Conservation (phyloP, 2,797 vertebrate species). For the Pelobates cultripes region DNA sequence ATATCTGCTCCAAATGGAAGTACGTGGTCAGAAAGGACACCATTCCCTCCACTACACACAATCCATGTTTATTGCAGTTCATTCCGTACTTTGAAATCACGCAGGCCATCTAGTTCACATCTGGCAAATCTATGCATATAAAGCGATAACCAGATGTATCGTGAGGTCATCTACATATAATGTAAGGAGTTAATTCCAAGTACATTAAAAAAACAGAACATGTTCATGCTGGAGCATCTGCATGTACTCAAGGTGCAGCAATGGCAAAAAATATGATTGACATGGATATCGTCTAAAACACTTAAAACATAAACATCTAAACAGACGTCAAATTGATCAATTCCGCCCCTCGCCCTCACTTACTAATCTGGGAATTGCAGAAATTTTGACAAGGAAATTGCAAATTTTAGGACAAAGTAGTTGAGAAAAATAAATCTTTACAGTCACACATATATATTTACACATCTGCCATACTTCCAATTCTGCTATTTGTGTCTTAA, state of each 20-base stretch:
- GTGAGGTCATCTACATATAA: neutral
- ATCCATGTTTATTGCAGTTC: constrained; percentile 32
- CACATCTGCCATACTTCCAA: no score
- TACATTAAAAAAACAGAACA: neutral
- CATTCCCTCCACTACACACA: constrained; percentile 1
- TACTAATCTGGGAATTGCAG: no score
- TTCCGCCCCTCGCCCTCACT: no score
- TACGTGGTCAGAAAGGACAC: constrained; percentile 15
- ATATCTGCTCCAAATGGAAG: constrained; percentile 37
- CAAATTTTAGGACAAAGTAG: no score
- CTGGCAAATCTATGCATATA: constrained; percentile 7
- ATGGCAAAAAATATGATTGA: neutral
- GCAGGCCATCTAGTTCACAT: neutral
- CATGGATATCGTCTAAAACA: neutral
- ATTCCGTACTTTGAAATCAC: constrained; percentile 4
- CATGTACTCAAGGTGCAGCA: neutral
- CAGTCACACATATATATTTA: no score
- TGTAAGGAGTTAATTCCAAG: neutral
- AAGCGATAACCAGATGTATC: constrained; percentile 13
- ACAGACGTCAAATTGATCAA: no score
- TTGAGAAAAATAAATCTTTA: no score
- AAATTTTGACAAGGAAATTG: no score
- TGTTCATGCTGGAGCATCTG: neutral
- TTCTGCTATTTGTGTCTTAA: no score
- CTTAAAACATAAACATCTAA: neutral